These are phyloP conservation scores for Hydrocynus forskahlii DNA, from an alignment of 2,797 vertebrate genomes.

Conservation along the genomic window DNA sequence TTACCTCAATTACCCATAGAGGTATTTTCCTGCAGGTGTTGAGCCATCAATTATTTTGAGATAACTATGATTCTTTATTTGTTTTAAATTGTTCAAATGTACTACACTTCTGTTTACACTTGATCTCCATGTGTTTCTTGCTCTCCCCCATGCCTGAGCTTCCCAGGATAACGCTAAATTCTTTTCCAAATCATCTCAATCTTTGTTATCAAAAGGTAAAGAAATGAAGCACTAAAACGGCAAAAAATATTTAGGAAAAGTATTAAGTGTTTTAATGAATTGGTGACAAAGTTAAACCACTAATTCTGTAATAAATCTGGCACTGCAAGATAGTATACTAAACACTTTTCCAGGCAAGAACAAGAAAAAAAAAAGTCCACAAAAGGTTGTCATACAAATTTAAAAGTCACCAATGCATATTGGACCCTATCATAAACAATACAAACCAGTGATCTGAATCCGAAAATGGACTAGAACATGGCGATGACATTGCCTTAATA, in stretches of 20 bases:
- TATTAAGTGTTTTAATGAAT: neutral
- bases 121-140: too few relatives aligned
- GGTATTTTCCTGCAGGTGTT: too few relatives aligned
- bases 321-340: conserved; percentile 5
- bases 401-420: conserved; percentile 8
- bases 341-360: neutral
- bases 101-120: too few relatives aligned
- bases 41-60: too few relatives aligned
- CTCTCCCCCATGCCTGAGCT: too few relatives aligned
- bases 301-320: conserved; percentile 5
- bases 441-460: conserved; percentile 4
- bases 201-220: neutral
- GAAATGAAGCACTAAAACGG: neutral
- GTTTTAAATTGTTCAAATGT: too few relatives aligned
- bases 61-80: too few relatives aligned
- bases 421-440: conserved; percentile 21
- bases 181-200: neutral
- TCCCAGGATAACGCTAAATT: too few relatives aligned
- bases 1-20: too few relatives aligned
- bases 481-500: neutral
- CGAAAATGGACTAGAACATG: neutral
- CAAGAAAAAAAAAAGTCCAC: neutral
- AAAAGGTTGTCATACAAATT: neutral
- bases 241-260: neutral
- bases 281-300: neutral